Evolutionary conservation across 2,888 invertebrate species (phyloP).

Genomic region (Elysia crispata): DNA sequence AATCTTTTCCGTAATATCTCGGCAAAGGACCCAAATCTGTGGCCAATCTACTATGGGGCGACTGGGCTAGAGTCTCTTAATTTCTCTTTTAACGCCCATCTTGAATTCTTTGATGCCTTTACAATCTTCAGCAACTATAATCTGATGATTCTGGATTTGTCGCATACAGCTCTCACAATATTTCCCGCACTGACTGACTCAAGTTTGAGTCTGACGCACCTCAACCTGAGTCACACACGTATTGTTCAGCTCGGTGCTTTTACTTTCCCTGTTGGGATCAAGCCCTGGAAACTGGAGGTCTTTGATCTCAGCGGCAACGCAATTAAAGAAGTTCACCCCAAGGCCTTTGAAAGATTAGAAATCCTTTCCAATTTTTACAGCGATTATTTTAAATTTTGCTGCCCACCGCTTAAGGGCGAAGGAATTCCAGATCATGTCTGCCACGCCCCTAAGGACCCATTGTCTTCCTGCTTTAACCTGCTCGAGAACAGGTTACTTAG

Average conservation of each 20-base stretch:
- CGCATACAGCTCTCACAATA: not conserved
- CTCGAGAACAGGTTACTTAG: slow-evolving; percentile 48
- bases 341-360: slow-evolving; percentile 14
- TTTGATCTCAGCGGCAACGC: slow-evolving; percentile 15
- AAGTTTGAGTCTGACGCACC: not conserved
- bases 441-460: slow-evolving; percentile 22
- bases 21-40: no score
- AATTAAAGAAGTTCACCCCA: not conserved
- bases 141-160: not conserved
- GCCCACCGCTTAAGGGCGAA: slow-evolving; percentile 37
- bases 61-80: not conserved
- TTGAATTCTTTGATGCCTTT: not conserved
- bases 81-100: not conserved
- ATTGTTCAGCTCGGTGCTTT: not conserved
- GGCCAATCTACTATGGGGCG: not conserved
- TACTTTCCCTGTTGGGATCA: not conserved
- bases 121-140: not conserved
- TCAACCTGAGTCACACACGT: slow-evolving; percentile 25
- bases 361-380: slow-evolving; percentile 6
- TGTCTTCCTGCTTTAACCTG: slow-evolving; percentile 35
- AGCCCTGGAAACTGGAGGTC: not conserved
- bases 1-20: not conserved
- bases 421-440: not conserved
- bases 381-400: slow-evolving; percentile 43
- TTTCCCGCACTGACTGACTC: not conserved